Percentiles rank a stretch among this genome's conserved stretches.
phyloP scores from a whole-genome alignment of 2,113 vertebrate genomes.

The Arvicanthis niloticus region DNA sequence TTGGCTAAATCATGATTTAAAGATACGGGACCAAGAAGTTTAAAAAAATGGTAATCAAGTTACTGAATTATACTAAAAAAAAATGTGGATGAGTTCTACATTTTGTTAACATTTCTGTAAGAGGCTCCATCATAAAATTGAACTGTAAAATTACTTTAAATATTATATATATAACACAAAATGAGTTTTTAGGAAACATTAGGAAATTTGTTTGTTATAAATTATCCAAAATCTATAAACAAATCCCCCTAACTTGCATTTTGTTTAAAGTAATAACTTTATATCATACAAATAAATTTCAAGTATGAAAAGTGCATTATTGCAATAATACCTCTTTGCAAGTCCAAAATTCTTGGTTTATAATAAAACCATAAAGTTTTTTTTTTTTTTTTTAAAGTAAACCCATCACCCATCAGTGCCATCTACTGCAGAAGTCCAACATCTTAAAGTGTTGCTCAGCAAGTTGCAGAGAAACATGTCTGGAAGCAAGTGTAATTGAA shows the following conservation, averaged over 20 bases:
- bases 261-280: constrained; percentile 90
- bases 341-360: constrained; percentile 99
- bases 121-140: constrained; percentile 75
- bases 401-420: constrained; percentile 91
- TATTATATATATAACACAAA: constrained; percentile 85
- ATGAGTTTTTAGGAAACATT: constrained; percentile 88
- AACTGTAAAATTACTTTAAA: constrained; percentile 78
- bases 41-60: constrained; percentile 53
- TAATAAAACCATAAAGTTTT: constrained; percentile 96
- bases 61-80: constrained; percentile 52
- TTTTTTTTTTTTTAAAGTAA: constrained; percentile 83
- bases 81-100: constrained; percentile 65
- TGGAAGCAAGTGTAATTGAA: constrained; percentile 87
- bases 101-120: constrained; percentile 79
- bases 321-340: constrained; percentile 99
- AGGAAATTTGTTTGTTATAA: constrained; percentile 91
- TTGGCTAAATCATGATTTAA: constrained; percentile 75
- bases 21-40: constrained; percentile 52
- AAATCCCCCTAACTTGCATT: constrained; percentile 87
- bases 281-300: constrained; percentile 94
- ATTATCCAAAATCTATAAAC: constrained; percentile 90
- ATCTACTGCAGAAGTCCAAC: constrained; percentile 87
- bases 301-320: constrained; percentile 99
- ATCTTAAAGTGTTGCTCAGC: constrained; percentile 87
- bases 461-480: constrained; percentile 87